Evolutionary conservation across 2,888 invertebrate genomes (phyloP), one percentile per base, ranked within the genome.

Genomic region (Ophion ventricosus): DNA sequence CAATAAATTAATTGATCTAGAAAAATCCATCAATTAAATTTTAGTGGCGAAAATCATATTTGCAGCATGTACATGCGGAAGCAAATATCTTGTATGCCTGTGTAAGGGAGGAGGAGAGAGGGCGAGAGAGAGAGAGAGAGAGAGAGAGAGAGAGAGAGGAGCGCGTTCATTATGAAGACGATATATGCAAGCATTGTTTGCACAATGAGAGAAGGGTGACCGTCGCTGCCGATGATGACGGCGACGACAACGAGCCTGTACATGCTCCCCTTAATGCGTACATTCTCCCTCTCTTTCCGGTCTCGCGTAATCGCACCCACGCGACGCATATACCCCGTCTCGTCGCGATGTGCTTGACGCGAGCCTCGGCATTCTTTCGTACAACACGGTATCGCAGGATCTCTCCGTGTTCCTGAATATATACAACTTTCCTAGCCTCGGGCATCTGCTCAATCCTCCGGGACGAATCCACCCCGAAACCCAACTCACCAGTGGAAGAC

Each of bases 131-230:
- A 29, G 29, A 29, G 29, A 29, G 29, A 3, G 29, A 1, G 29
- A 29, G 29, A 29, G 29, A 29, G 29, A 29, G 29, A 29, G 29
- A 29, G 29, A 29, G 29, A 29, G 29, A 7, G 7, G 29, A 29
- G 59, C 90, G 85, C 90, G 91, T 92, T 93, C 93, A 93, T 93
- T 93, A 93, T 92, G 90, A 90, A 91, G 91, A 91, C 91, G 92
- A 92, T 92, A 91, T 90, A 92, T 89, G 70, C 57, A 57, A 90
- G 92, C 92, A 93, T 93, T 93, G 93, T 93, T 93, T 93, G 91
- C 91, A 89, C 90, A 92, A 92, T 90, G 91, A 91, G 92, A 88
- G 90, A 89, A 80, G 91, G 92, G 91, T 91, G 92, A 91, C 88
- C 90, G 88, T 89, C 84, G 89, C 75, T 77, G 82, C 49, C 49